These are phyloP conservation scores for Oreochromis niloticus DNA, from an alignment of 2,113 vertebrate genomes.

Conservation along the genomic window DNA sequence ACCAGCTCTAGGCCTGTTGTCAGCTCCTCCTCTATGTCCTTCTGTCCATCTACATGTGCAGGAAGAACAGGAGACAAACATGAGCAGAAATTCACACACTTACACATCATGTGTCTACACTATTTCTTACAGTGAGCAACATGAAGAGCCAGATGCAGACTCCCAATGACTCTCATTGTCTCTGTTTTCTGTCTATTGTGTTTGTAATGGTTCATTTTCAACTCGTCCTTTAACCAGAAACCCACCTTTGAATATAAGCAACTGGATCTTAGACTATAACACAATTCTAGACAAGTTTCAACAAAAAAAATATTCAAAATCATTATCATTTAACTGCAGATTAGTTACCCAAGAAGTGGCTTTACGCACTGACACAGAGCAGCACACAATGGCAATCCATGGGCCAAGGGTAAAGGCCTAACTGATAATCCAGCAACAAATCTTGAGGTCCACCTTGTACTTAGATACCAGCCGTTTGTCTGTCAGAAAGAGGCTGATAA, in stretches of 20 bases:
- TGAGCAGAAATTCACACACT: background rate
- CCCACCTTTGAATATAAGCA: background rate
- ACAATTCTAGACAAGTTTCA: background rate
- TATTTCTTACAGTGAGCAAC: background rate
- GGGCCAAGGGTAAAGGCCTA: background rate
- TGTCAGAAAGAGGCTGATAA: conserved; percentile 21
- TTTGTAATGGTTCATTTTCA: background rate
- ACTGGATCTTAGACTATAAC: background rate
- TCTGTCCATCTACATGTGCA: conserved; percentile 85
- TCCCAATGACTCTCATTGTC: background rate
- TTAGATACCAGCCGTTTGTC: background rate
- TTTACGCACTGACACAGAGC: background rate
- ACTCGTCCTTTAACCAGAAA: background rate
- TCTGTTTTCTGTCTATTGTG: background rate
- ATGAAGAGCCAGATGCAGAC: background rate
- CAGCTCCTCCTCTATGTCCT: conserved; percentile 97
- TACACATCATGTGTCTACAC: background rate
- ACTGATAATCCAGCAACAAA: conserved; percentile 8
- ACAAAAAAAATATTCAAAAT: background rate
- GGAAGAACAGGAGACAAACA: background rate
- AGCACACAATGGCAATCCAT: background rate
- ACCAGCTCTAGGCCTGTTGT: conserved; percentile 96
- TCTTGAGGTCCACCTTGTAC: background rate
- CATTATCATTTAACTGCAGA: background rate
- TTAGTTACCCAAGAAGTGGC: background rate